Percentiles rank a stretch among this genome's conserved stretches.
These are phyloP conservation scores for Virgularia gustaviana DNA, from an alignment of 92 coral and sea anemone genomes.

Conservation along the genomic window DNA sequence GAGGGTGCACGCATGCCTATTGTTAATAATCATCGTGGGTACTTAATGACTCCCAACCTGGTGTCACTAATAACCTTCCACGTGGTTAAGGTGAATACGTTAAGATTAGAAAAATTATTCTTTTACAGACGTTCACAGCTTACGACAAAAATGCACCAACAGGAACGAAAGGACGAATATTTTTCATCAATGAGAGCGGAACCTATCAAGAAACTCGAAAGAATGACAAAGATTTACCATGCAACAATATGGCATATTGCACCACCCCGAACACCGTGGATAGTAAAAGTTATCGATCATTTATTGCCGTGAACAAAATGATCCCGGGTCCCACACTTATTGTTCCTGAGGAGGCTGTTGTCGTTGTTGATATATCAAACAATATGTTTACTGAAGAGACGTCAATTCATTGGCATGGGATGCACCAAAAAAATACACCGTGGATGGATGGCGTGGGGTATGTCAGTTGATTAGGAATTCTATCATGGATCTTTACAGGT, in stretches of 20 bases:
- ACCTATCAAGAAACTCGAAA: background rate
- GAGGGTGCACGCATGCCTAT: too few relatives aligned
- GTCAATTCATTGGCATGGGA: constrained; percentile 76
- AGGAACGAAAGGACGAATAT: constrained; percentile 18
- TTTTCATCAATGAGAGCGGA: background rate
- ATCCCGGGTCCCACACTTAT: constrained; percentile 79
- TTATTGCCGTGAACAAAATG: constrained; percentile 63
- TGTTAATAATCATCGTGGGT: too few relatives aligned
- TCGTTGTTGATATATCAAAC: constrained; percentile 58
- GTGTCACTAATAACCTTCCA: too few relatives aligned
- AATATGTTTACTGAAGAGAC: constrained; percentile 58
- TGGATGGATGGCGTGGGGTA: constrained; percentile 80
- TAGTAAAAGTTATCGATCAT: constrained; percentile 52
- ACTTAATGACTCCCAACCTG: too few relatives aligned
- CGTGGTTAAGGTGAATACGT: background rate
- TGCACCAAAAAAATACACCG: constrained; percentile 65
- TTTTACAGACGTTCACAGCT: constrained; percentile 23
- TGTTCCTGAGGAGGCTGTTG: constrained; percentile 52
- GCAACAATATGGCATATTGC: constrained; percentile 25
- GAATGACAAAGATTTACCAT: background rate
- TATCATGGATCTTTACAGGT: too few relatives aligned
- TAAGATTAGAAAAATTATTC: background rate
- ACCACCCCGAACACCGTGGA: constrained; percentile 50
- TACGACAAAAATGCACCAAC: constrained; percentile 7
- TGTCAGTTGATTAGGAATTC: constrained; percentile 48